phyloP scores from a whole-genome alignment of 2,888 invertebrate genomes.

The Apodemia hepburni region DNA sequence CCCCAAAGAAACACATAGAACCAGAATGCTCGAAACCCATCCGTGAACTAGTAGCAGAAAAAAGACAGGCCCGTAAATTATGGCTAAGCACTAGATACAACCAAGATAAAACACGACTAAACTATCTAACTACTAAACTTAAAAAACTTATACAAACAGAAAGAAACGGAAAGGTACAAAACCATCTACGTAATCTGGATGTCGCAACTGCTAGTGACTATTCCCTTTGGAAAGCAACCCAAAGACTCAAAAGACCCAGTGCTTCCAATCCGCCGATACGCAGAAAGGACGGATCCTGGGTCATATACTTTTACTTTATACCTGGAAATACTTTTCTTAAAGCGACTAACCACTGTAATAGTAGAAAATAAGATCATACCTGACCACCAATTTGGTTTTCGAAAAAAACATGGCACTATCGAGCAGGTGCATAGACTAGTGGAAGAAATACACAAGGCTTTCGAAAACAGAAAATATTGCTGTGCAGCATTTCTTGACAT shows the following conservation, averaged over 20 bases:
- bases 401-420: too few species aligned
- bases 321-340: too few species aligned
- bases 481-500: too few species aligned
- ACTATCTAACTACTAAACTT: background rate
- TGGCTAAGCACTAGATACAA: background rate
- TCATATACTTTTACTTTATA: too few species aligned
- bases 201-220: background rate
- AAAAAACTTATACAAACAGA: background rate
- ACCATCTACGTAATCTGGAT: background rate
- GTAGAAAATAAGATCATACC: too few species aligned
- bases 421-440: too few species aligned
- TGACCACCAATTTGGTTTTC: too few species aligned
- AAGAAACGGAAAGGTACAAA: background rate
- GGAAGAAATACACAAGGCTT: too few species aligned
- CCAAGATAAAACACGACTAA: background rate
- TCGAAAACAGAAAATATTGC: too few species aligned
- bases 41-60: background rate
- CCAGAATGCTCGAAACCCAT: background rate
- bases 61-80: background rate
- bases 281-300: too few species aligned
- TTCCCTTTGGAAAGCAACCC: conserved; percentile 32
- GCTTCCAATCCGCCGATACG: too few species aligned
- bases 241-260: conserved; percentile 13
- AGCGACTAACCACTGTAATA: too few species aligned
- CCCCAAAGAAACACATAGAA: background rate